phyloP scores from a whole-genome alignment of 1,140 invertebrate species.

The Anoplolepis gracilipes region DNA sequence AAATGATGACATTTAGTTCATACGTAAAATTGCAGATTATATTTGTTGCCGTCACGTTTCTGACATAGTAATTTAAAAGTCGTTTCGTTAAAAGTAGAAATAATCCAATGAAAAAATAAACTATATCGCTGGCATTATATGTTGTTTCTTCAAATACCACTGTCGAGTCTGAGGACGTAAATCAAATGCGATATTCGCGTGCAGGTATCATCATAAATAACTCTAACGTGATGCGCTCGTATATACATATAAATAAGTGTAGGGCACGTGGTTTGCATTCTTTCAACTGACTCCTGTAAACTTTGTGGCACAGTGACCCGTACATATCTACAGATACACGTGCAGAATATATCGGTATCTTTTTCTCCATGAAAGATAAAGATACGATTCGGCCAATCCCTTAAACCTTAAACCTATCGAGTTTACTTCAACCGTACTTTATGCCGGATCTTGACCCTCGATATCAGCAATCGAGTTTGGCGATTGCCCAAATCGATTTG shows the following conservation, averaged over 20 bases:
- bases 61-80: neutral
- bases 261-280: neutral
- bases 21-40: no score
- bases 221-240: neutral
- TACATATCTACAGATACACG: neutral
- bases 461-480: slow-evolving; percentile 76
- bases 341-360: neutral
- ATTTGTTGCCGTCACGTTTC: no score
- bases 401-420: slow-evolving; percentile 9
- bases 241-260: neutral
- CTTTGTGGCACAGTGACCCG: slow-evolving; percentile 23
- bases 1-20: no score
- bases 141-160: neutral
- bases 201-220: slow-evolving; percentile 19
- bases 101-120: neutral
- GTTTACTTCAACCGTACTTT: slow-evolving; percentile 31
- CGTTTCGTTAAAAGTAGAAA: neutral
- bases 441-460: slow-evolving; percentile 65
- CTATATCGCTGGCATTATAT: neutral
- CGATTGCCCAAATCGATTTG: slow-evolving; percentile 75
- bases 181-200: slow-evolving; percentile 16
- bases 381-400: neutral
- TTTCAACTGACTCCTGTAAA: slow-evolving; percentile 6
- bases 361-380: neutral
- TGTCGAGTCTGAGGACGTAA: neutral